Conservation (phyloP, 64 coral and sea anemone species). For the Porites lutea region DNA sequence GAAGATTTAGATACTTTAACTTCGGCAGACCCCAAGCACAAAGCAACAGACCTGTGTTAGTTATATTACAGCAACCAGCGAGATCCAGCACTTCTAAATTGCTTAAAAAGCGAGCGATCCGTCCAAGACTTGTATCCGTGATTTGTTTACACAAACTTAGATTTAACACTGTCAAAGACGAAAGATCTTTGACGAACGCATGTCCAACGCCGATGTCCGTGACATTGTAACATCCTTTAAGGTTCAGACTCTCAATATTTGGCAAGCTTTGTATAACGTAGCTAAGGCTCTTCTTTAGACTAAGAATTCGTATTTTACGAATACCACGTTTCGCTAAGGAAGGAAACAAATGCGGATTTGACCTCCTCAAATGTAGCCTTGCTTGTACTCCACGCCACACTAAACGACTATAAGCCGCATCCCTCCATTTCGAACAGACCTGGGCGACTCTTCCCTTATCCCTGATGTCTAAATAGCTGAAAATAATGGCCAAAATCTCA, state of each 20-base stretch:
- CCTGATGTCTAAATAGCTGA: slow-evolving; percentile 95
- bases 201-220: slow-evolving; percentile 97
- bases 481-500: slow-evolving; percentile 98
- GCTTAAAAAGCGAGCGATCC: slow-evolving; percentile 87
- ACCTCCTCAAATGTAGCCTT: slow-evolving; percentile 96
- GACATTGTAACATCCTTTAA: slow-evolving; percentile 99
- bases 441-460: slow-evolving; percentile 98
- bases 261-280: slow-evolving; percentile 95
- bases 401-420: slow-evolving; percentile 87
- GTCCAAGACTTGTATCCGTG: slow-evolving; percentile 94
- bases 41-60: slow-evolving; percentile 87
- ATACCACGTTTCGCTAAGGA: slow-evolving; percentile 98
- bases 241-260: slow-evolving; percentile 92
- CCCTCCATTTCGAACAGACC: slow-evolving; percentile 95
- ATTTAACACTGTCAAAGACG: slow-evolving; percentile 98
- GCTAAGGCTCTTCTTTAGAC: slow-evolving; percentile 93
- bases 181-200: slow-evolving; percentile 95
- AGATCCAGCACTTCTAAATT: slow-evolving; percentile 96
- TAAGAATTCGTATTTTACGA: slow-evolving; percentile 98
- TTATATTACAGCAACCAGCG: slow-evolving; percentile 99
- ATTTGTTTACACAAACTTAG: slow-evolving; percentile 99
- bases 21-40: slow-evolving; percentile 92
- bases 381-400: slow-evolving; percentile 98
- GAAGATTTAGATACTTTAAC: slow-evolving; percentile 91
- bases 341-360: slow-evolving; percentile 99